These are phyloP conservation scores for Porites divaricata DNA, from an alignment of 92 coral and sea anemone species.

Conservation along the genomic window DNA sequence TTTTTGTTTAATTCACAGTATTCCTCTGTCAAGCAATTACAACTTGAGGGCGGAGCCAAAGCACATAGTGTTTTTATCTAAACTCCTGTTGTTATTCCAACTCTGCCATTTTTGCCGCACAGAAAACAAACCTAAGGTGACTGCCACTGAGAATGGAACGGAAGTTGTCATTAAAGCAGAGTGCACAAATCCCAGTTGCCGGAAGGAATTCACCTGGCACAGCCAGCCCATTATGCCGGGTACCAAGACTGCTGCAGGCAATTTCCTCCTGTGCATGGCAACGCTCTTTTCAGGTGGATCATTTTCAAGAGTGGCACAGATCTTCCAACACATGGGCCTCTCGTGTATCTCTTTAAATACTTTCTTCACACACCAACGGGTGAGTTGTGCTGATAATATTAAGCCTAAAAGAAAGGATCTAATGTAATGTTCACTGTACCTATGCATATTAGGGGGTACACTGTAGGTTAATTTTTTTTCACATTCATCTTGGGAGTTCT, in stretches of 20 bases:
- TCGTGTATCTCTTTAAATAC: slow-evolving; percentile 51
- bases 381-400: slow-evolving; percentile 12
- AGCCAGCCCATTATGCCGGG: slow-evolving; percentile 67
- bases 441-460: too few relatives aligned
- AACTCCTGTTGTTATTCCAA: slow-evolving; percentile 52
- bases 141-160: slow-evolving; percentile 47
- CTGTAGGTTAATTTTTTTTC: too few relatives aligned
- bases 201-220: slow-evolving; percentile 45
- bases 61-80: slow-evolving; percentile 57
- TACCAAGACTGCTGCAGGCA: slow-evolving; percentile 63
- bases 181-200: slow-evolving; percentile 54
- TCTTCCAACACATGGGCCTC: slow-evolving; percentile 57
- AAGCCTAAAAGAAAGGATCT: too few relatives aligned
- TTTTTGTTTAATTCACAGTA: not conserved
- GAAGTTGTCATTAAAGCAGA: slow-evolving; percentile 54
- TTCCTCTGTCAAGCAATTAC: slow-evolving; percentile 23
- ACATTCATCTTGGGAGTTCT: too few relatives aligned
- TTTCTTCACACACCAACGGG: slow-evolving; percentile 60
- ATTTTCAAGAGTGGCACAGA: slow-evolving; percentile 40
- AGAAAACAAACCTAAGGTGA: slow-evolving; percentile 39
- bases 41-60: slow-evolving; percentile 64
- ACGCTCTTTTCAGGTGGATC: slow-evolving; percentile 60
- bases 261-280: slow-evolving; percentile 64
- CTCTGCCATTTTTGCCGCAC: slow-evolving; percentile 58
- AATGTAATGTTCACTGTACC: too few relatives aligned